Evolutionary conservation across 2,888 invertebrate species (phyloP).

Genomic region (Melangyna quadrimaculata): DNA sequence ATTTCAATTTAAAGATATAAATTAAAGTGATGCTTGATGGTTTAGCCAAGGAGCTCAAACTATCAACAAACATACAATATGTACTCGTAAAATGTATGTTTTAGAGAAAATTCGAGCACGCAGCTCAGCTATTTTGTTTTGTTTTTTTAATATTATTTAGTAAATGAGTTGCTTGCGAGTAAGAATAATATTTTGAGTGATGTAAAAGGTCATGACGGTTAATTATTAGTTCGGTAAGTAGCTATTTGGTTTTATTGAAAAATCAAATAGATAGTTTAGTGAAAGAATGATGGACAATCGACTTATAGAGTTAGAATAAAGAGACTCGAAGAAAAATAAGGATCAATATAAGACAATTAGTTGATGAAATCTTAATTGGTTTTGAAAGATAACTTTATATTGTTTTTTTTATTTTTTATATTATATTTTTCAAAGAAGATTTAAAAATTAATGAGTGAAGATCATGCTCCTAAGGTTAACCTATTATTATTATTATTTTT

Average conservation of each 20-base stretch:
- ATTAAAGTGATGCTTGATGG: constrained; percentile 43
- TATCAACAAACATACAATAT: neutral
- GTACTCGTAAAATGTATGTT: too few species aligned
- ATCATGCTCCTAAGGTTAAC: too few species aligned
- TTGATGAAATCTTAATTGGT: neutral
- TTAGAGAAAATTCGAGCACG: constrained; percentile 31
- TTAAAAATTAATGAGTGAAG: neutral
- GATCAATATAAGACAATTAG: neutral
- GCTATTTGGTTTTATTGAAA: neutral
- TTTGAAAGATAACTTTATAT: neutral
- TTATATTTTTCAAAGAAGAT: too few species aligned
- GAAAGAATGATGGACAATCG: neutral
- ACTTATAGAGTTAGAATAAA: neutral
- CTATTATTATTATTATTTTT: too few species aligned
- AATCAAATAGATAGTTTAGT: neutral
- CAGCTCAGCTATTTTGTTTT: constrained; percentile 52
- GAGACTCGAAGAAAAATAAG: neutral
- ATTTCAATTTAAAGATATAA: constrained; percentile 66
- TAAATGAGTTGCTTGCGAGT: neutral
- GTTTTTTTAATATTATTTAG: neutral
- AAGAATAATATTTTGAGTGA: neutral
- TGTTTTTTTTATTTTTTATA: neutral
- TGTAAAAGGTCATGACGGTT: constrained; percentile 33
- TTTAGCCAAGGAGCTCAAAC: constrained; percentile 36
- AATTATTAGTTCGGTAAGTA: neutral